These are phyloP conservation scores for Elegia similella DNA, from an alignment of 2,888 invertebrate genomes.

Conservation along the genomic window DNA sequence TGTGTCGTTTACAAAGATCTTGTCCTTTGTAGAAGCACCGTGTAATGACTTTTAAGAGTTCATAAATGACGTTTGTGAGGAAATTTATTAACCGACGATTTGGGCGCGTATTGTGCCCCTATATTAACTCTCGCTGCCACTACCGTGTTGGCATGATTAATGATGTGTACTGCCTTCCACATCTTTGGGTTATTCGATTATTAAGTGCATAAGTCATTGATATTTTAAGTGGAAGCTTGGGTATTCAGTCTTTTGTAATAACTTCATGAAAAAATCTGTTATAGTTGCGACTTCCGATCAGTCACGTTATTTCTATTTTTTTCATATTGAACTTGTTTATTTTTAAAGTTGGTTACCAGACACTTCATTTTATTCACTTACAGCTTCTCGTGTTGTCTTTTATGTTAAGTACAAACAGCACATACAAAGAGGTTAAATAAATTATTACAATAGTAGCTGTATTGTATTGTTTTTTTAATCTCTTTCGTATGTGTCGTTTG, in stretches of 20 bases:
- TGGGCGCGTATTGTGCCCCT: constrained; percentile 56
- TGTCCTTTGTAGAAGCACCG: constrained; percentile 64
- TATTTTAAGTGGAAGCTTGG: background rate
- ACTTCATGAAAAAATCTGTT: too few relatives aligned
- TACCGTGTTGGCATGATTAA: constrained; percentile 59
- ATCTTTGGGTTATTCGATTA: constrained; percentile 5
- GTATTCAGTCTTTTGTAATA: background rate
- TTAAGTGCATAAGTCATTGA: background rate
- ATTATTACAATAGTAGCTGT: too few relatives aligned
- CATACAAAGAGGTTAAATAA: too few relatives aligned
- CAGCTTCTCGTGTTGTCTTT: too few relatives aligned
- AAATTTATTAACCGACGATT: constrained; percentile 69
- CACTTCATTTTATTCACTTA: too few relatives aligned
- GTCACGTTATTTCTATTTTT: too few relatives aligned
- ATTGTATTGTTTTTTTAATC: too few relatives aligned
- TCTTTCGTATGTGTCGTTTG: too few relatives aligned
- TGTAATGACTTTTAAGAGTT: constrained; percentile 74
- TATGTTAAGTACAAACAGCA: too few relatives aligned
- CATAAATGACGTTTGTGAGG: constrained; percentile 70
- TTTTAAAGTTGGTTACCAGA: too few relatives aligned
- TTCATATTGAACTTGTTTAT: too few relatives aligned
- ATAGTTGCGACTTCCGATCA: too few relatives aligned
- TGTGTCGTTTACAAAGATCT: constrained; percentile 66
- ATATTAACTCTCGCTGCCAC: constrained; percentile 53
- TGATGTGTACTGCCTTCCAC: constrained; percentile 24